Evolutionary conservation across 1,140 invertebrate genomes (phyloP).

Genomic region (Vanessa tameamea): DNA sequence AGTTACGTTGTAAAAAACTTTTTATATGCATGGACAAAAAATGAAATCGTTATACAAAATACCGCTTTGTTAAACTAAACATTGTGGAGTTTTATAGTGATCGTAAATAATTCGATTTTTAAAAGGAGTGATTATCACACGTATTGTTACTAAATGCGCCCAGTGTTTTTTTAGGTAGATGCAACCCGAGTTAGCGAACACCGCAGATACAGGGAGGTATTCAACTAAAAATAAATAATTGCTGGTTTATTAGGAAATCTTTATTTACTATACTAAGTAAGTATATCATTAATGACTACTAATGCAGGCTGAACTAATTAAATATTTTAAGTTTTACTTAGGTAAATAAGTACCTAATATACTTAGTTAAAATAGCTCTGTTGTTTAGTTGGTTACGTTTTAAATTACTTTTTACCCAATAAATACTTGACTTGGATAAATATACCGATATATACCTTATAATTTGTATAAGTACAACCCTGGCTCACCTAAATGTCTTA

Average conservation of each 20-base stretch:
- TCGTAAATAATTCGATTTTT: constrained; percentile 33
- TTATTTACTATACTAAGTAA: no score
- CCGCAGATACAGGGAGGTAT: neutral
- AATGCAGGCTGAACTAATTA: no score
- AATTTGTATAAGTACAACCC: constrained; percentile 5
- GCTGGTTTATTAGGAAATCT: no score
- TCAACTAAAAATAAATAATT: neutral
- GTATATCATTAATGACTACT: no score
- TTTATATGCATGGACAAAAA: constrained; percentile 11
- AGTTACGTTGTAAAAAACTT: neutral
- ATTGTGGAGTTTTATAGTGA: constrained; percentile 29
- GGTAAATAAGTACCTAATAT: no score
- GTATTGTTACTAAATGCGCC: constrained; percentile 31
- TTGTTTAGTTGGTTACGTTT: no score
- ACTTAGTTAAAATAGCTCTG: no score
- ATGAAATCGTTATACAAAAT: constrained; percentile 23
- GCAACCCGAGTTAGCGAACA: constrained; percentile 22
- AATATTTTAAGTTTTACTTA: neutral
- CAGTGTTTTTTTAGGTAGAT: constrained; percentile 8
- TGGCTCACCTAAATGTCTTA: constrained; percentile 1
- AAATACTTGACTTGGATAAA: no score
- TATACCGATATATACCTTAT: no score
- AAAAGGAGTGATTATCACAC: constrained; percentile 43
- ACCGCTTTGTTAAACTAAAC: constrained; percentile 18
- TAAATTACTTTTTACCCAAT: no score